Base-by-base conservation (phyloP, 2,797 vertebrate genomes). In the Hylomyscus alleni region DNA sequence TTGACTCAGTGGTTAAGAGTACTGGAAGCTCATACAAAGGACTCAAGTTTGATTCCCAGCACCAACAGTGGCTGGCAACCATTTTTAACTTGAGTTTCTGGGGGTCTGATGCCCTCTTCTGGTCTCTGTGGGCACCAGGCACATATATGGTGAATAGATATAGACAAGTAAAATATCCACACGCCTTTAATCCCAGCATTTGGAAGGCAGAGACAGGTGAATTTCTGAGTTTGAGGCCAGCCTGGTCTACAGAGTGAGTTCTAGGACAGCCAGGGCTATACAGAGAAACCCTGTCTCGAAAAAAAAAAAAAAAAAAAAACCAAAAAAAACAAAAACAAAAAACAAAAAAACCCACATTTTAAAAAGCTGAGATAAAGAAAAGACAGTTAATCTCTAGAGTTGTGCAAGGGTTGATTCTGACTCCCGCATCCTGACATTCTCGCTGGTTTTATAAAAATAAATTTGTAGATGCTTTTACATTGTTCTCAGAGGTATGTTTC, bases 381-480 rank as follows among this genome's bases (percentile, higher is more conserved):
- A 40, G 15, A 5, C 76, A 12, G 44, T 81, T 94, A 81, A 29
- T 76, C 13, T 58, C 72, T 47, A 24, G 37, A 90, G 31, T 93
- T 60, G n/a, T 76, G n/a, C n/a, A 78, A 93, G 92, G 22, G 11
- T 60, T 67, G 29, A 37, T 82, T 88, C 84, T 94, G 76, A 88
- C 14, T 4, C 82, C 50, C 24, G 65, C 3, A 44, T 1, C 4
- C 14, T 60, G 4, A 31, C 47, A 26, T 89, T 86, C 50, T 83
- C 75, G 12, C 69, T 87, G 52, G 22, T 67, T 90, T 95, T 90
- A n/a, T 50, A 13, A 60, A 88, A 47, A 34, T 12, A 65, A 54
- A 54, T 90, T 94, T 97, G 90, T 22, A 81, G 78, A 91, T 29
- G 22, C 47, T 26, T 69, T 89, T 92, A 52, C 8, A 24, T 82